These are phyloP conservation scores for Chrysolina americana DNA, from an alignment of 2,888 invertebrate species.

Conservation along the genomic window DNA sequence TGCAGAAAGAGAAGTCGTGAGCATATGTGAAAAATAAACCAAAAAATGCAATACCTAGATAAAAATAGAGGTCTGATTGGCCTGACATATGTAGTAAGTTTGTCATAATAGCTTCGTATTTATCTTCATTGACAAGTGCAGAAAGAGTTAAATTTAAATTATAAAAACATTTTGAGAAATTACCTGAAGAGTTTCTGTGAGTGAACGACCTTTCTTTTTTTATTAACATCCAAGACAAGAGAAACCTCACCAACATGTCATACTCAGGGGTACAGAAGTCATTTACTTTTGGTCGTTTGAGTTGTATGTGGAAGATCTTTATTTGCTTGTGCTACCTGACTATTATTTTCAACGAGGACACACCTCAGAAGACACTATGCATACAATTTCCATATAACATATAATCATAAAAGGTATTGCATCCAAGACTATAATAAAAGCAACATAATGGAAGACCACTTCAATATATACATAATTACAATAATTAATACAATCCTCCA, in stretches of 20 bases:
- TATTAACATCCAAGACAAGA: no score
- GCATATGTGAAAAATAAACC: constrained; percentile 54
- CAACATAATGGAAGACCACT: constrained; percentile 46
- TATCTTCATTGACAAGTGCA: no score
- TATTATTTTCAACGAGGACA: constrained; percentile 38
- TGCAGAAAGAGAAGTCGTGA: constrained; percentile 24
- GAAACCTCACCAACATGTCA: no score
- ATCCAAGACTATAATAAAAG: constrained; percentile 45
- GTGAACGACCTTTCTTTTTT: no score
- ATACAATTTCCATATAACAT: constrained; percentile 45
- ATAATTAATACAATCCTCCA: constrained; percentile 62
- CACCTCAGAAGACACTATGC: constrained; percentile 47
- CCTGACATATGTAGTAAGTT: constrained; percentile 59
- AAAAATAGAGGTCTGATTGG: constrained; percentile 62
- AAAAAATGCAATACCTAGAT: constrained; percentile 58
- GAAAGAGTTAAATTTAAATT: no score
- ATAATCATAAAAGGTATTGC: constrained; percentile 47
- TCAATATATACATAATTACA: constrained; percentile 56
- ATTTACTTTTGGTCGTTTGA: no score
- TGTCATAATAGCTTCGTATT: constrained; percentile 64
- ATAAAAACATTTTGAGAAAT: no score
- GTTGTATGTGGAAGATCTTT: no score
- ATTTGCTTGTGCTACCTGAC: constrained; percentile 8
- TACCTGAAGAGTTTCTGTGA: no score
- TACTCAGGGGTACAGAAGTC: no score